phyloP scores from a whole-genome alignment of 2,888 invertebrate species.

The Cordilura impudica region DNA sequence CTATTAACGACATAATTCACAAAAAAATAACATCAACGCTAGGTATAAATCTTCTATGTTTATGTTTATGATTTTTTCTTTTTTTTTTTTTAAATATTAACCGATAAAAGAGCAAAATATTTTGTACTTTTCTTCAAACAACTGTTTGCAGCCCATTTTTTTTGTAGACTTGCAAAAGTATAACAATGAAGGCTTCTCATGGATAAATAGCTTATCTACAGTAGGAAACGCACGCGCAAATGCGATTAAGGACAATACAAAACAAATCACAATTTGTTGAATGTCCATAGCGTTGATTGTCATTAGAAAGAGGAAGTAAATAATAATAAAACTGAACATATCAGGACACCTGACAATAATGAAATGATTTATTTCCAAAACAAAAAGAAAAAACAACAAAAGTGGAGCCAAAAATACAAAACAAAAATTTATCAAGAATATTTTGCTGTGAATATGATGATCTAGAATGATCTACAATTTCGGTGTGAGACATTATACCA shows the following conservation, averaged over 20 bases:
- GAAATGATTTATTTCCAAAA: constrained; percentile 27
- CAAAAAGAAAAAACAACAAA: no score
- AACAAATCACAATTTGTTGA: constrained; percentile 21
- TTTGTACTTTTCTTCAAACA: constrained; percentile 25
- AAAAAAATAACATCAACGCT: constrained; percentile 58
- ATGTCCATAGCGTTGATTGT: neutral
- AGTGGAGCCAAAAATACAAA: no score
- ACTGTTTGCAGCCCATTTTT: constrained; percentile 42
- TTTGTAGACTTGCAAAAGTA: constrained; percentile 39
- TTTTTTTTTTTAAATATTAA: constrained; percentile 9
- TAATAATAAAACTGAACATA: neutral
- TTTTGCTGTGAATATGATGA: no score
- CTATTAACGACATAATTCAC: constrained; percentile 65
- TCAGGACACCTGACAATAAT: constrained; percentile 32
- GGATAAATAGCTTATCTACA: constrained; percentile 54
- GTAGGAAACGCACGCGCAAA: constrained; percentile 57
- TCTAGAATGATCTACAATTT: no score
- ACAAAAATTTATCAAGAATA: no score
- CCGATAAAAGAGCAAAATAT: constrained; percentile 41
- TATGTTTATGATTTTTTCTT: neutral
- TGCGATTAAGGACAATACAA: constrained; percentile 43
- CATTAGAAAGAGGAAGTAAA: neutral
- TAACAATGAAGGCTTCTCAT: constrained; percentile 51
- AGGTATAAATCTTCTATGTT: constrained; percentile 25
- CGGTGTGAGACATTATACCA: no score